Base-by-base conservation (phyloP, 2,113 vertebrate species). In the Ctenomys sociabilis region DNA sequence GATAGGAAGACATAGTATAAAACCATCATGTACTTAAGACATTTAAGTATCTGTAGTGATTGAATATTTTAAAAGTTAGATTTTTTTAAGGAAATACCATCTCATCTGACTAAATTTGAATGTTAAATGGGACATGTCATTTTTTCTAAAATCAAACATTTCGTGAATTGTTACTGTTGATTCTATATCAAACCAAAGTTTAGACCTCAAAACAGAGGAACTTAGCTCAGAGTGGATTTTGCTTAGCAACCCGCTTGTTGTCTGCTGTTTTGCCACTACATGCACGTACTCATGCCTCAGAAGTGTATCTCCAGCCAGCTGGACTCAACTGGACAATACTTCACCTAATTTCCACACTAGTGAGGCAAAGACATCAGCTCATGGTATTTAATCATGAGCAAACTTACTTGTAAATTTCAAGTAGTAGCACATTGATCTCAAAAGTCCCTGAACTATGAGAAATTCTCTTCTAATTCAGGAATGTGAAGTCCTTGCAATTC, bases 321-420 rank as follows among this genome's bases (percentile, higher is more conserved):
- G 98, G 96, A 98, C 96, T 97, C 96, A 96, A 92, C 94, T 85
- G 88, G 97, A 97, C 98, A 98, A 82, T 98, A 96, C 98, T 98
- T 98, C 96, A 92, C 85, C 90, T 97, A 85, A 96, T 98, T 97
- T 97, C 94, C 92, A 97, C 93, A 96, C 92, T 54, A 94, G 94
- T 83, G 96, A 22, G 90, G 95, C 91, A 97, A 89, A 94, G 91
- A 80, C 97, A 97, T 85, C 92, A 93, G 61, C 52, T 54, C 87
- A 88, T 97, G 98, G 91, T 97, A 97, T 98, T 95, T 94, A 96
- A 59, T 96, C 85, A 73, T 96, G 90, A 91, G 89, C 90, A 81
- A 93, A 86, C 96, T 87, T 85, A 73, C 97, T 97, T 97, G 89
- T 95, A 95, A 98, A 98, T 94, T 93, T 96, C 22, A 90, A 78